Evolutionary conservation across 2,888 invertebrate genomes (phyloP).

Genomic region (Sialis lutaria): DNA sequence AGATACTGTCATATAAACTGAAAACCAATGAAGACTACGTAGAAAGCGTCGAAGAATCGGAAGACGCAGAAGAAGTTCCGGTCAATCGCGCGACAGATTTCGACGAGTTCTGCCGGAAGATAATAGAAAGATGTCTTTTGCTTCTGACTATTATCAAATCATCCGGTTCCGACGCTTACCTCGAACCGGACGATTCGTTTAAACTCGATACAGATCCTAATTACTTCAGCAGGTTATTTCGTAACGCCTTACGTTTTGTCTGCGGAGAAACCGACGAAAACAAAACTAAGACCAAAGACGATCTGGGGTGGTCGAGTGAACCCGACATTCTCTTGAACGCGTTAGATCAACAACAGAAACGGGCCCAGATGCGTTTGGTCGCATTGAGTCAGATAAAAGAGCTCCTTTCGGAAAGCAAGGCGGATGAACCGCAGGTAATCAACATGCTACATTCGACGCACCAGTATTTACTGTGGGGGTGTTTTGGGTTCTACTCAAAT

Average conservation of each 20-base stretch:
- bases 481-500: constrained; percentile 28
- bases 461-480: constrained; percentile 33
- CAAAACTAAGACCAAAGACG: constrained; percentile 12
- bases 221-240: background rate
- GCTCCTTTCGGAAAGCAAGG: constrained; percentile 13
- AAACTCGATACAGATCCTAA: background rate
- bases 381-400: constrained; percentile 22
- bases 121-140: constrained; percentile 30
- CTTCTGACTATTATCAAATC: constrained; percentile 30
- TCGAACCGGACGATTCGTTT: background rate
- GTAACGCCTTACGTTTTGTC: constrained; percentile 17
- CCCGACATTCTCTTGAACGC: constrained; percentile 18
- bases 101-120: constrained; percentile 24
- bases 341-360: constrained; percentile 19
- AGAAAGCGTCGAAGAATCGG: constrained; percentile 4
- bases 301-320: constrained; percentile 23
- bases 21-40: constrained; percentile 6
- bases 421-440: background rate
- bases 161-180: constrained; percentile 12
- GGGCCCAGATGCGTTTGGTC: constrained; percentile 18
- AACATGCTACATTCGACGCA: constrained; percentile 24
- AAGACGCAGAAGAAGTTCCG: constrained; percentile 4
- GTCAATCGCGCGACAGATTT: constrained; percentile 10
- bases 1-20: constrained; percentile 11
- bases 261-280: constrained; percentile 21